Conservation (phyloP, 1,140 invertebrate species). For the Drosophila parvula region DNA sequence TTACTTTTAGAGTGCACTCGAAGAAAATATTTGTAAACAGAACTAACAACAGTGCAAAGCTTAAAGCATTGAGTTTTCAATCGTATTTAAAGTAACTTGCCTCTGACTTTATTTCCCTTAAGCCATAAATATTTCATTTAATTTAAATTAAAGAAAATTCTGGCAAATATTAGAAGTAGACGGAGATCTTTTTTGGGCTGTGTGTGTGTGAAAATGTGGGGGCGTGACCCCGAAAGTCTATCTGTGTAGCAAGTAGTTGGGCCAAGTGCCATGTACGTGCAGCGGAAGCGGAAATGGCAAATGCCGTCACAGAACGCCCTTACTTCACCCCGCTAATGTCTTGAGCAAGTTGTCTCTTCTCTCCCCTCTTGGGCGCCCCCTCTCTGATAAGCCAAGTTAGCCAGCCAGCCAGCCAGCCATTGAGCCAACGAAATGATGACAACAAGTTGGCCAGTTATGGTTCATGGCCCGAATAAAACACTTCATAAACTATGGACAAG, state of each 20-base stretch:
- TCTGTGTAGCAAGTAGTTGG: constrained; percentile 64
- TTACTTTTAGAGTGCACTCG: constrained; percentile 12
- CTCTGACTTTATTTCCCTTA: too few species aligned
- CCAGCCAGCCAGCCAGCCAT: background rate
- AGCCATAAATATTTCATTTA: background rate
- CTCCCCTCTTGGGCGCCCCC: too few species aligned
- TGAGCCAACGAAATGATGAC: constrained; percentile 25
- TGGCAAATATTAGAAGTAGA: too few species aligned
- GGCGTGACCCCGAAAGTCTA: constrained; percentile 28
- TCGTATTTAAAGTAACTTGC: too few species aligned
- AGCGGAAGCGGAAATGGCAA: constrained; percentile 73
- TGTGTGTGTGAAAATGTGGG: constrained; percentile 13
- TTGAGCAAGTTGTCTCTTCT: constrained; percentile 33
- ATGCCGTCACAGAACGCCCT: constrained; percentile 41
- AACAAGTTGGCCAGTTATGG: constrained; percentile 45
- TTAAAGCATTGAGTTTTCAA: too few species aligned
- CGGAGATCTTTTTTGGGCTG: background rate
- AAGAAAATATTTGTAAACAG: background rate
- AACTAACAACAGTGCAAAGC: too few species aligned
- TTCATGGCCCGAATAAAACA: constrained; percentile 26
- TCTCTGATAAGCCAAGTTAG: background rate
- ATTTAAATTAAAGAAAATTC: too few species aligned
- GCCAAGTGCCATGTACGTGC: constrained; percentile 70
- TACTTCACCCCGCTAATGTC: constrained; percentile 30
- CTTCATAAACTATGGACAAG: constrained; percentile 35